A percentile compares a stretch with the other conserved stretches of the same genome.
These are phyloP conservation scores for Eristalis arbustorum DNA, from an alignment of 2,888 invertebrate species.

Conservation along the genomic window DNA sequence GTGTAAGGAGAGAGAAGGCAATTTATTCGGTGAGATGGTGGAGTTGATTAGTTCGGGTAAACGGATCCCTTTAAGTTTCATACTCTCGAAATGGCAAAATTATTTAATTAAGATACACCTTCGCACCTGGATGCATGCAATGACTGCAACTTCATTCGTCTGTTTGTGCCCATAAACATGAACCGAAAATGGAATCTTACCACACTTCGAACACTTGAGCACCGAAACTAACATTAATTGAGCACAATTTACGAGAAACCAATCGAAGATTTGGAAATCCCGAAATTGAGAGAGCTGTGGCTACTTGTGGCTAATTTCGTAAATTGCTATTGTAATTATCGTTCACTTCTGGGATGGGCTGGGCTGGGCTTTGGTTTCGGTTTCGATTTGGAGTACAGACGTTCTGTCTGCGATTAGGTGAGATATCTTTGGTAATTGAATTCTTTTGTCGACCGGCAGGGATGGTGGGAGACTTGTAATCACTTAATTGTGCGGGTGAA, in stretches of 20 bases:
- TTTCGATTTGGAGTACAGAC: conserved; percentile 15
- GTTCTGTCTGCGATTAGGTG: conserved; percentile 45
- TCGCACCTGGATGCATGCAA: not conserved
- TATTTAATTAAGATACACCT: conserved; percentile 67
- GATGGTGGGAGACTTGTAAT: conserved; percentile 1
- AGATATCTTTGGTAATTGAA: conserved; percentile 25
- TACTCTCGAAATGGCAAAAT: conserved; percentile 21
- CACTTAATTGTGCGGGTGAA: not conserved
- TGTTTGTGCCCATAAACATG: conserved; percentile 59
- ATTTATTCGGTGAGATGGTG: conserved; percentile 47
- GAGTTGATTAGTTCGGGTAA: not conserved
- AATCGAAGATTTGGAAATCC: conserved; percentile 26
- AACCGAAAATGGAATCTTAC: conserved; percentile 60
- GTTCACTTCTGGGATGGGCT: conserved; percentile 41
- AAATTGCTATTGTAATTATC: conserved; percentile 70
- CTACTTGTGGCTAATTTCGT: conserved; percentile 67
- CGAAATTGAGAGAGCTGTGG: conserved; percentile 61
- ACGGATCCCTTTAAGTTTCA: conserved; percentile 27
- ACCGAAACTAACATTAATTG: conserved; percentile 65
- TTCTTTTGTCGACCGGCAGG: not conserved
- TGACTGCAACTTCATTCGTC: conserved; percentile 19
- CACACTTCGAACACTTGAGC: no score
- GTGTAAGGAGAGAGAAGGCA: conserved; percentile 35
- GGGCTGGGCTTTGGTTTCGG: conserved; percentile 8
- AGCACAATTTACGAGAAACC: conserved; percentile 47